Evolutionary conservation across 2,113 vertebrate genomes (phyloP), one percentile per base, ranked within the genome.

Genomic region (Glareola pratincola): DNA sequence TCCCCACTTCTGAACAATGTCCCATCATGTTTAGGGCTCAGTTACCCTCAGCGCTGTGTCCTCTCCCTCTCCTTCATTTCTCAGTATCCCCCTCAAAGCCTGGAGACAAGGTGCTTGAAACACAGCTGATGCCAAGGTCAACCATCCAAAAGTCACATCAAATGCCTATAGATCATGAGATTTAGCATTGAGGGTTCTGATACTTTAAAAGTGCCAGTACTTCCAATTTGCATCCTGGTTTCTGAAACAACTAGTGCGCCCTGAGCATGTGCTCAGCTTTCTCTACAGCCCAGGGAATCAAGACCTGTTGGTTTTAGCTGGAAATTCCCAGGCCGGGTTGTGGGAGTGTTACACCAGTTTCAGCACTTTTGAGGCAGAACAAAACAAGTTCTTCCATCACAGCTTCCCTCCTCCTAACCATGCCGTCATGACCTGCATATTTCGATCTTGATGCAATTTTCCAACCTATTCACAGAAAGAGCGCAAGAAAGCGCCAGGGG

Each of bases 251-350:
- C 51, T 23, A 39, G 72, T 45, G 23, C n/a, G 50, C 66, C 36
- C 32, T 3, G 14, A 71, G 48, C 75, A 6, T 0, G 9, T 17
- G 48, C 84, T 86, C 53, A 24, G 45, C 39, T 45, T 45, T 76
- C 48, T 66, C 30, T 3, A 3, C 30, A 69, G 16, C 41, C 75
- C 84, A 45, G 59, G 73, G 83, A 73, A 43, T 12, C 56, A 73
- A 89, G 95, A 47, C 32, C 56, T 18, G 32, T 23, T 12, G 27
- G 20, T 14, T 77, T 80, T 3, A 24, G 53, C 0, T 64, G 93
- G 95, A 94, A 95, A 94, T 76, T 88, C 83, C 95, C 93, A 60
- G 62, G n/a, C 72, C 26, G 54, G 59, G 48, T 15, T n/a, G 84
- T 45, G 92, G 87, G 79, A 94, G 72, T 14, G 0, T 79, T 50